Percentiles rank a stretch among this genome's conserved stretches.
phyloP scores from a whole-genome alignment of 2,888 invertebrate species.

The Eupelmus urozonus region DNA sequence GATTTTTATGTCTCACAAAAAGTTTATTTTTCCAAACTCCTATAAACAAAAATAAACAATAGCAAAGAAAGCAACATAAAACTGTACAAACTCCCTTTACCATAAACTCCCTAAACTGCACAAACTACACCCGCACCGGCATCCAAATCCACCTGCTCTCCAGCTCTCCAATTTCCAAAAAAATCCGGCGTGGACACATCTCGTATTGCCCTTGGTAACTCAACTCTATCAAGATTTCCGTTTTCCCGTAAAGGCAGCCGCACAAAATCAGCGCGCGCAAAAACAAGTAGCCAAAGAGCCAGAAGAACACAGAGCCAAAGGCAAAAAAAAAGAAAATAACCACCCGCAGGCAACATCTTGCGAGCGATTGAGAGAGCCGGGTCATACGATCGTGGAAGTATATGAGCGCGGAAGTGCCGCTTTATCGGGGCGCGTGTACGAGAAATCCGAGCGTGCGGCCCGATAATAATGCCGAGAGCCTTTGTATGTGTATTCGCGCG shows the following conservation, averaged over 20 bases:
- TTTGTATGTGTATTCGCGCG: too few relatives aligned
- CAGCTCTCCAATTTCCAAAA: too few relatives aligned
- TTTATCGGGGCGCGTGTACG: not conserved
- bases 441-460: conserved; percentile 13
- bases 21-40: too few relatives aligned
- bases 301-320: not conserved
- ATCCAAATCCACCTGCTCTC: too few relatives aligned
- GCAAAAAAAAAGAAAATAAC: not conserved
- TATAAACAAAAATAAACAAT: too few relatives aligned
- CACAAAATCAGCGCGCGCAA: not conserved
- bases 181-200: not conserved
- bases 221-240: conserved; percentile 43
- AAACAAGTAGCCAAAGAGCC: not conserved
- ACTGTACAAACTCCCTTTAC: too few relatives aligned
- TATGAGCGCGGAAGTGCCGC: conserved; percentile 31
- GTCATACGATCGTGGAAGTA: conserved; percentile 20
- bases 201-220: conserved; percentile 21
- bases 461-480: too few relatives aligned
- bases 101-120: too few relatives aligned
- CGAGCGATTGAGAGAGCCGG: conserved; percentile 13
- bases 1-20: too few relatives aligned
- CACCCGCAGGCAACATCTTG: conserved; percentile 29
- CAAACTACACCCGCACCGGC: too few relatives aligned
- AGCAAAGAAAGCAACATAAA: too few relatives aligned
- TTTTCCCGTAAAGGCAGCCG: conserved; percentile 35